phyloP scores from a whole-genome alignment of 2,888 invertebrate species.

The Parnassius orleans region DNA sequence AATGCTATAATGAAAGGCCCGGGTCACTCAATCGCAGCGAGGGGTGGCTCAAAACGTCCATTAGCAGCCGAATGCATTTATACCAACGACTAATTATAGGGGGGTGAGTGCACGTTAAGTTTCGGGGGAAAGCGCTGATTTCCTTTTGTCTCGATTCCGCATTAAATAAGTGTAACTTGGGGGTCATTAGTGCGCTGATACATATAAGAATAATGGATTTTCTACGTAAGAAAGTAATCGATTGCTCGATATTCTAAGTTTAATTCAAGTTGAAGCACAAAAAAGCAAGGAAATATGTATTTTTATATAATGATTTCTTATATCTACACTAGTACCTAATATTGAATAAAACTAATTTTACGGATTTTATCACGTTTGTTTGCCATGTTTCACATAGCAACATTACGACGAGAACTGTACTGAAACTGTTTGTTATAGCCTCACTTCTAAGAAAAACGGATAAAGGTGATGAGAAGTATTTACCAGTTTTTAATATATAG shows the following conservation, averaged over 20 bases:
- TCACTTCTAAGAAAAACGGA: no score
- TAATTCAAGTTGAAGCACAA: neutral
- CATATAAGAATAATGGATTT: slow-evolving; percentile 23
- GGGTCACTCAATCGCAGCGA: slow-evolving; percentile 38
- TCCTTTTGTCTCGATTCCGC: slow-evolving; percentile 24
- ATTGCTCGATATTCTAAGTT: neutral
- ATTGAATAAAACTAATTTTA: no score
- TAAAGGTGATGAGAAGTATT: no score
- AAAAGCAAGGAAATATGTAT: neutral
- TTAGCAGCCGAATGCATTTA: slow-evolving; percentile 51
- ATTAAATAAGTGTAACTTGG: slow-evolving; percentile 24
- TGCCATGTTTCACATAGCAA: no score
- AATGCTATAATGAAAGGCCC: slow-evolving; percentile 43
- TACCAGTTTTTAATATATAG: no score
- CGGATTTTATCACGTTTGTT: no score
- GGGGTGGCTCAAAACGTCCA: slow-evolving; percentile 48
- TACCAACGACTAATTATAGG: slow-evolving; percentile 48
- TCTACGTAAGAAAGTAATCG: slow-evolving; percentile 3
- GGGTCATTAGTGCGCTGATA: slow-evolving; percentile 20
- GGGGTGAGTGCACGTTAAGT: slow-evolving; percentile 29
- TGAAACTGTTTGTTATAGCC: no score
- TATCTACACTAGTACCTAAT: no score
- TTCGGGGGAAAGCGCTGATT: slow-evolving; percentile 25
- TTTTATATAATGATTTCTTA: no score
- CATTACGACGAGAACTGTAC: no score